Conservation (phyloP, 2,797 vertebrate species). For the Lateolabrax maculatus region DNA sequence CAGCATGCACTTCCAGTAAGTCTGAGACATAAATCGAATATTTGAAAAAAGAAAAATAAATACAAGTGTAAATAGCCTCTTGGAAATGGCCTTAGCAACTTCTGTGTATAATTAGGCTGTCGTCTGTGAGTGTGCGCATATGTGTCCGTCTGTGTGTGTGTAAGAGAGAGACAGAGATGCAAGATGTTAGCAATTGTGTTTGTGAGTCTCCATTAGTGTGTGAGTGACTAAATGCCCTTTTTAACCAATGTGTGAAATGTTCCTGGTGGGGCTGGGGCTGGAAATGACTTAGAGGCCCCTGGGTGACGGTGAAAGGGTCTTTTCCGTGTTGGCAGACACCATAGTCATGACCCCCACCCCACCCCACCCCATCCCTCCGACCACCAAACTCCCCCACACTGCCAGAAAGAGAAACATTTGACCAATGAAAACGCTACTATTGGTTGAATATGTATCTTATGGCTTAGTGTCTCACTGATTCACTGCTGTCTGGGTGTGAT, state of each 20-base stretch:
- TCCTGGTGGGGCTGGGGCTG: slow-evolving; percentile 61
- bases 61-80: slow-evolving; percentile 84
- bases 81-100: slow-evolving; percentile 79
- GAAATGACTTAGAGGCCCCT: slow-evolving; percentile 67
- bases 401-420: slow-evolving; percentile 42
- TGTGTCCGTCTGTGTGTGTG: slow-evolving; percentile 61
- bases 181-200: slow-evolving; percentile 71
- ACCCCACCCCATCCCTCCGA: background rate
- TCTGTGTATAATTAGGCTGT: slow-evolving; percentile 81
- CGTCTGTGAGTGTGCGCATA: slow-evolving; percentile 59
- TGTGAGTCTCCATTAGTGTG: slow-evolving; percentile 66
- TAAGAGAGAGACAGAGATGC: slow-evolving; percentile 4
- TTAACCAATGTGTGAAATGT: slow-evolving; percentile 76
- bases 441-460: slow-evolving; percentile 63
- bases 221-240: slow-evolving; percentile 66
- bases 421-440: slow-evolving; percentile 56
- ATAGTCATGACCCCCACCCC: slow-evolving; percentile 14
- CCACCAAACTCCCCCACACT: slow-evolving; percentile 42
- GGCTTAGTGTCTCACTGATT: slow-evolving; percentile 72
- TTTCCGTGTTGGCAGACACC: slow-evolving; percentile 55
- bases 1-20: slow-evolving; percentile 85
- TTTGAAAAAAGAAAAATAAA: slow-evolving; percentile 86
- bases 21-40: slow-evolving; percentile 85
- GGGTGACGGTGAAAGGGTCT: slow-evolving; percentile 57
- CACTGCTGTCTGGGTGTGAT: slow-evolving; percentile 68